Conservation (phyloP, 2,888 invertebrate species). For the Hemicrepidius hirtus region DNA sequence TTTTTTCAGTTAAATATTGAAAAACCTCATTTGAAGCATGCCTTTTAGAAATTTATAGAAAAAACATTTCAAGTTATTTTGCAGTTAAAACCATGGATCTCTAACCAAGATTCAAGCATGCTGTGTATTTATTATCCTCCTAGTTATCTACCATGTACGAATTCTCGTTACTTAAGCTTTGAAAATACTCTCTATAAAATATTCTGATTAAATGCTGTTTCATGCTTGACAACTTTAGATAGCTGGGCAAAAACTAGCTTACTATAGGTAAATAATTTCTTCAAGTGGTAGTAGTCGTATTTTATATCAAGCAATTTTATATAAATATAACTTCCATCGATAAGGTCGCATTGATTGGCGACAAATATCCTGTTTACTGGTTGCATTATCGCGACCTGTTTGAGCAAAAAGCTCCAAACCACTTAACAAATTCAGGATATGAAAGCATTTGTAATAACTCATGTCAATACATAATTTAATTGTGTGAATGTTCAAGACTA, state of each 20-base stretch:
- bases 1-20: no score
- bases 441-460: conserved; percentile 31
- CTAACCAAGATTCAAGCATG: neutral
- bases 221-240: conserved; percentile 22
- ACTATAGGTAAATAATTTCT: conserved; percentile 20
- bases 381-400: conserved; percentile 47
- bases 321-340: conserved; percentile 38
- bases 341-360: conserved; percentile 50
- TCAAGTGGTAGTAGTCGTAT: conserved; percentile 6
- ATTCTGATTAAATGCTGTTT: conserved; percentile 34
- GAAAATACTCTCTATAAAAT: conserved; percentile 31
- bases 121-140: neutral
- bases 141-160: neutral
- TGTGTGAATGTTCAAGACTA: neutral
- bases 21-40: neutral
- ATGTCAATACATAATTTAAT: conserved; percentile 33
- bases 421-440: conserved; percentile 21
- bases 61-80: no score
- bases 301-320: conserved; percentile 30
- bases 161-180: conserved; percentile 23
- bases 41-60: neutral
- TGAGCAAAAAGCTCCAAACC: conserved; percentile 17
- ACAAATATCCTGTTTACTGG: conserved; percentile 57
- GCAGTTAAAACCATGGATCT: neutral
- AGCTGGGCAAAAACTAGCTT: conserved; percentile 12